These are phyloP conservation scores for Macrostomum lignano DNA, from an alignment of 1,140 invertebrate genomes.

Conservation along the genomic window DNA sequence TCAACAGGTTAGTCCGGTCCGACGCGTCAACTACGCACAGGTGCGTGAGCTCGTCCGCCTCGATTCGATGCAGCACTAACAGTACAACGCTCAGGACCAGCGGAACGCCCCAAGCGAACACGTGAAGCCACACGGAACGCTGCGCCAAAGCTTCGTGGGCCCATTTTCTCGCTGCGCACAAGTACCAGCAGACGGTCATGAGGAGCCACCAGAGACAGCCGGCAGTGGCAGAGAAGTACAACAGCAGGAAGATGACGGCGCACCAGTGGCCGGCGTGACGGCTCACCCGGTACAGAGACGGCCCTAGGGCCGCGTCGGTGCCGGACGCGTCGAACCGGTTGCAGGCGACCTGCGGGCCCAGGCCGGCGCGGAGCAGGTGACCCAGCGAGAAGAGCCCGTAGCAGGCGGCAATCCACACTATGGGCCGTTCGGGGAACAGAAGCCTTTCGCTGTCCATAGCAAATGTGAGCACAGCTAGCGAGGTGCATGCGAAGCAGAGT, in stretches of 20 bases:
- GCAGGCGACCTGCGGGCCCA: slow-evolving; percentile 35
- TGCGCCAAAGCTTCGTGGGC: slow-evolving; percentile 55
- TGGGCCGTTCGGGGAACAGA: slow-evolving; percentile 78
- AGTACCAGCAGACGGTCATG: slow-evolving; percentile 45
- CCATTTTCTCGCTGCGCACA: slow-evolving; percentile 52
- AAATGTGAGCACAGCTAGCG: slow-evolving; percentile 25
- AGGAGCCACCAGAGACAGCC: slow-evolving; percentile 59
- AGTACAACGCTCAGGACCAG: slow-evolving; percentile 55
- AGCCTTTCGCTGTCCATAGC: slow-evolving; percentile 45
- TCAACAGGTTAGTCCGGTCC: no score
- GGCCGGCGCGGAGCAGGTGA: slow-evolving; percentile 51
- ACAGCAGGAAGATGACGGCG: slow-evolving; percentile 52
- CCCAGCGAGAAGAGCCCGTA: slow-evolving; percentile 70
- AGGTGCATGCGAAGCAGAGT: slow-evolving; percentile 21
- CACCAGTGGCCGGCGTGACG: no score
- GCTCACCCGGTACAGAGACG: no score
- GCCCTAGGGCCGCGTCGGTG: no score
- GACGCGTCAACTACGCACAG: slow-evolving; percentile 70
- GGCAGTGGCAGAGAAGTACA: slow-evolving; percentile 61
- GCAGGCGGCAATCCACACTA: slow-evolving; percentile 80
- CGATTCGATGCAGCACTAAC: slow-evolving; percentile 47
- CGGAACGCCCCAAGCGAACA: slow-evolving; percentile 55
- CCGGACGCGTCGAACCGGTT: no score
- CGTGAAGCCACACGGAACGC: slow-evolving; percentile 46
- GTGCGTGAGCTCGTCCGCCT: slow-evolving; percentile 43